Percentiles rank a stretch among this genome's conserved stretches.
Conservation (phyloP, 2,888 invertebrate species). For the Dicranocentrus wangi region DNA sequence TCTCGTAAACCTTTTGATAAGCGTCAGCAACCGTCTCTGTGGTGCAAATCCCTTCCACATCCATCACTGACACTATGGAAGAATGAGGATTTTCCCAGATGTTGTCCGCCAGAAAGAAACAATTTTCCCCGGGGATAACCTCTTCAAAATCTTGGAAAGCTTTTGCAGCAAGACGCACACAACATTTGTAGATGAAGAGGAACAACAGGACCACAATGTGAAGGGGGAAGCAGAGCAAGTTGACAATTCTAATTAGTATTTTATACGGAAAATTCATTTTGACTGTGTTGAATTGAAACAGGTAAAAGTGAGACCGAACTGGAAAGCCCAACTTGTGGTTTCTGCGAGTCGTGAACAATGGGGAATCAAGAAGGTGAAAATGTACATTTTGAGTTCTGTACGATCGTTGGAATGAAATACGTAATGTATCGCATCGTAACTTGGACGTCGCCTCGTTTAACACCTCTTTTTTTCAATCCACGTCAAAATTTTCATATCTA, state of each 20-base stretch:
- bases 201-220: background rate
- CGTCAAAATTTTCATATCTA: too few relatives aligned
- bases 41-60: background rate
- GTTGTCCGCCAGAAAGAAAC: conserved; percentile 19
- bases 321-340: too few relatives aligned
- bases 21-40: background rate
- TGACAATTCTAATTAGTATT: background rate
- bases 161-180: conserved; percentile 12
- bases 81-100: conserved; percentile 23
- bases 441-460: too few relatives aligned
- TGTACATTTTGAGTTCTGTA: background rate
- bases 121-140: conserved; percentile 11
- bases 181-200: background rate
- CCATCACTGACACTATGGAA: conserved; percentile 5
- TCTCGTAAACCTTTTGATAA: conserved; percentile 32
- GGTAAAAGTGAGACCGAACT: too few relatives aligned
- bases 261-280: conserved; percentile 1
- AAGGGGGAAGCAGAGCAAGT: conserved; percentile 13
- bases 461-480: too few relatives aligned
- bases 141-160: conserved; percentile 17
- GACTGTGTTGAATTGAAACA: too few relatives aligned
- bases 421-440: background rate
- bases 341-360: too few relatives aligned
- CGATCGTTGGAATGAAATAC: background rate
- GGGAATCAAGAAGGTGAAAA: too few relatives aligned